Percentiles rank a stretch among this genome's conserved stretches.
Conservation (phyloP, 2,888 invertebrate genomes). For the Melipona beecheii region DNA sequence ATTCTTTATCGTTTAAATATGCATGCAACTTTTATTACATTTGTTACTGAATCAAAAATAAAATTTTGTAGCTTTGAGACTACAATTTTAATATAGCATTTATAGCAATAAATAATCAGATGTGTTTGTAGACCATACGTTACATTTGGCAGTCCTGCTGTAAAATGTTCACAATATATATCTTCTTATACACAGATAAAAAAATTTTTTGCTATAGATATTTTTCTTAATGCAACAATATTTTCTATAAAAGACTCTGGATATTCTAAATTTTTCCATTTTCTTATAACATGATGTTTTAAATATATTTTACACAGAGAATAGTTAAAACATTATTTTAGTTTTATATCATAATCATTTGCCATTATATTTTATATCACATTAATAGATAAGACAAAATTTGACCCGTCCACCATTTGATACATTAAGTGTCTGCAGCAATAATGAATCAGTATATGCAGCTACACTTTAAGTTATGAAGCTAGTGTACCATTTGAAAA, state of each 20-base stretch:
- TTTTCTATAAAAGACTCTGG: slow-evolving; percentile 38
- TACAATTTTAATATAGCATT: slow-evolving; percentile 31
- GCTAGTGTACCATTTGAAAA: slow-evolving; percentile 56
- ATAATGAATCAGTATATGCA: slow-evolving; percentile 50
- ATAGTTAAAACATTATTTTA: slow-evolving; percentile 45
- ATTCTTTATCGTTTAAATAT: slow-evolving; percentile 9
- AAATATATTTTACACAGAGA: slow-evolving; percentile 34
- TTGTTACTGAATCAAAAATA: slow-evolving; percentile 23
- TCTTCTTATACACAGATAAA: slow-evolving; percentile 22
- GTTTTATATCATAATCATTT: slow-evolving; percentile 36
- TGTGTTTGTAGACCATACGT: slow-evolving; percentile 25
- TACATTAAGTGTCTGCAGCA: slow-evolving; percentile 49
- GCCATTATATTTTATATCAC: slow-evolving; percentile 38
- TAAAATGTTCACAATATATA: slow-evolving; percentile 41
- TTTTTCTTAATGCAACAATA: slow-evolving; percentile 34
- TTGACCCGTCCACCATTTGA: slow-evolving; percentile 68
- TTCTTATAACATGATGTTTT: slow-evolving; percentile 25
- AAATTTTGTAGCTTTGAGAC: slow-evolving; percentile 18
- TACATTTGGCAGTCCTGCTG: slow-evolving; percentile 45
- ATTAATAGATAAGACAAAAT: slow-evolving; percentile 55
- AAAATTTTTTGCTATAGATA: slow-evolving; percentile 37
- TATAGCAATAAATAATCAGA: slow-evolving; percentile 19
- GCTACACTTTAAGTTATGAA: slow-evolving; percentile 63
- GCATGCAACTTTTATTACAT: slow-evolving; percentile 30
- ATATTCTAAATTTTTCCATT: slow-evolving; percentile 23